Evolutionary conservation across 2,888 invertebrate species (phyloP).

Genomic region (Patella depressa): DNA sequence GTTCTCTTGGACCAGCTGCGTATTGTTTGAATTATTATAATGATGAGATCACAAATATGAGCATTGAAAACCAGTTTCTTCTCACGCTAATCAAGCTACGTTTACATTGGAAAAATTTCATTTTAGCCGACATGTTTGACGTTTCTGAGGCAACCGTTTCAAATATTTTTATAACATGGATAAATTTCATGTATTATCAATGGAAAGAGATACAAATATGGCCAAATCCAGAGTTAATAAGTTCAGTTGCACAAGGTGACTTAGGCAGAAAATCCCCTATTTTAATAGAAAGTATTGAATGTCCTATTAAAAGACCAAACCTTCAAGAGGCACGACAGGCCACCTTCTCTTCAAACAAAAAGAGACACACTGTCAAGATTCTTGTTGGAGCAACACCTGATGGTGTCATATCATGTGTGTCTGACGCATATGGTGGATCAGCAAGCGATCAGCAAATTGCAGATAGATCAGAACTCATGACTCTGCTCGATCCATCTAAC

Average conservation of each 20-base stretch:
- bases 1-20: too few species aligned
- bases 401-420: constrained; percentile 25
- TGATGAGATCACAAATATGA: neutral
- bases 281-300: constrained; percentile 48
- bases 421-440: constrained; percentile 34
- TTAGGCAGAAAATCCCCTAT: constrained; percentile 41
- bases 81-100: neutral
- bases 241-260: constrained; percentile 35
- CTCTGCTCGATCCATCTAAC: constrained; percentile 32
- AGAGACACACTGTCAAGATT: constrained; percentile 27
- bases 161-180: constrained; percentile 16
- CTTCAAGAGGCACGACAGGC: neutral
- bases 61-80: neutral
- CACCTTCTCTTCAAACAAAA: constrained; percentile 17
- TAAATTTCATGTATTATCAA: constrained; percentile 24
- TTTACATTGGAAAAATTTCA: too few species aligned
- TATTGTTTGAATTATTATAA: neutral
- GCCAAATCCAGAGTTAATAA: constrained; percentile 35
- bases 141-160: neutral
- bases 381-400: constrained; percentile 30
- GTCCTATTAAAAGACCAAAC: constrained; percentile 39
- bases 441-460: constrained; percentile 44
- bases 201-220: constrained; percentile 35
- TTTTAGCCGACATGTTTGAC: neutral
- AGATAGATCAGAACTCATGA: constrained; percentile 29